Conservation (phyloP, 2,888 invertebrate species). For the Sipha maydis region DNA sequence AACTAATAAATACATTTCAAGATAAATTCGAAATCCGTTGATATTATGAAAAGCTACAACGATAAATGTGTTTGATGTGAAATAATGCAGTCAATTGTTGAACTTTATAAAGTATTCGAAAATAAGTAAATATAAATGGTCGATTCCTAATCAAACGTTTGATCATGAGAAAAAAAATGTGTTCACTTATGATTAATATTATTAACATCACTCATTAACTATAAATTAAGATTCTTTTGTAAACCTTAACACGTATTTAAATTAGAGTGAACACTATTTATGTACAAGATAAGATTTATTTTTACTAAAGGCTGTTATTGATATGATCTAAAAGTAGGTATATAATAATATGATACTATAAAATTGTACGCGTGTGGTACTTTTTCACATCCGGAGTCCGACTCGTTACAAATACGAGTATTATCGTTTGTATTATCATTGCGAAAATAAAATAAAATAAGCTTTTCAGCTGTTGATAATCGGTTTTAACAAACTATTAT, state of each 20-base stretch:
- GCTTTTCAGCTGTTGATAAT: neutral
- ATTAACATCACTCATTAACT: neutral
- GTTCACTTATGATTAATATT: no score
- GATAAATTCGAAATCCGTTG: no score
- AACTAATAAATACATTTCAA: no score
- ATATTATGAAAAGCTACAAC: no score
- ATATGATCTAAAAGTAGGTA: neutral
- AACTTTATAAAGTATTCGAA: no score
- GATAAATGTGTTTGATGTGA: no score
- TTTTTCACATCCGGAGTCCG: neutral
- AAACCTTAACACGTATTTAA: neutral
- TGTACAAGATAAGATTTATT: neutral
- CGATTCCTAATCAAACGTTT: no score
- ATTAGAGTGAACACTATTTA: neutral
- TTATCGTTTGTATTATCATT: no score
- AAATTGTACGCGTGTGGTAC: neutral
- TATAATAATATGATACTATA: neutral
- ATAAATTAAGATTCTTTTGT: neutral
- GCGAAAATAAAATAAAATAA: neutral
- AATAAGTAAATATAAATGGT: no score
- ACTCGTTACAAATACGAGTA: neutral
- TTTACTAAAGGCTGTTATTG: neutral
- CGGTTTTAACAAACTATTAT: neutral
- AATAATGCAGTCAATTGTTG: no score
- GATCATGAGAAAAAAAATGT: no score